A percentile compares a stretch with the other conserved stretches of the same genome.
These are phyloP conservation scores for Brachyptera risi DNA, from an alignment of 2,888 invertebrate species.

Conservation along the genomic window DNA sequence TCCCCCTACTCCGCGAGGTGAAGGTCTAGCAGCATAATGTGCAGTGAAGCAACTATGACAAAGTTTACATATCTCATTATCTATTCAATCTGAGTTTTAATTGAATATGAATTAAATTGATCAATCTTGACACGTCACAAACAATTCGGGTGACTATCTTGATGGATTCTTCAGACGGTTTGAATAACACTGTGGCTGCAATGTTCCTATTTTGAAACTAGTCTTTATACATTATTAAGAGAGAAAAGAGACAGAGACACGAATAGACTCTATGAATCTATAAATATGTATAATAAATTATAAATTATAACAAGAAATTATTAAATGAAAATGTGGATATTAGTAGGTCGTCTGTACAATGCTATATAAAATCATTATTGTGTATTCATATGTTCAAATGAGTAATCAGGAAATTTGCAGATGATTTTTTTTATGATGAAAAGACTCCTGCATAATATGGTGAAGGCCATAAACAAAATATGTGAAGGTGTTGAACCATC, in stretches of 20 bases:
- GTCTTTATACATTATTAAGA: conserved; percentile 38
- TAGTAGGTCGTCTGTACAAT: conserved; percentile 14
- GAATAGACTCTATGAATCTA: conserved; percentile 14
- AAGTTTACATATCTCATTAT: conserved; percentile 28
- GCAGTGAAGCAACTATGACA: not conserved
- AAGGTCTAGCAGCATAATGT: conserved; percentile 66
- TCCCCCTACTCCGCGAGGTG: conserved; percentile 56
- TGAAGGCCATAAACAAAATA: too few species aligned
- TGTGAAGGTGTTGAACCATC: too few species aligned
- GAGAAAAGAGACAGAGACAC: conserved; percentile 22
- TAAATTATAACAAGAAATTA: conserved; percentile 6
- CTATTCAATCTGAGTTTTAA: conserved; percentile 25
- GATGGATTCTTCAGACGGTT: conserved; percentile 24
- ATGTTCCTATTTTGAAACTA: conserved; percentile 53
- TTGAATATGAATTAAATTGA: conserved; percentile 16
- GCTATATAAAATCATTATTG: not conserved
- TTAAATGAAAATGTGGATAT: conserved; percentile 11
- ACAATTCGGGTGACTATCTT: conserved; percentile 20
- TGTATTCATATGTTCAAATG: too few species aligned
- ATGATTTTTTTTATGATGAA: not conserved
- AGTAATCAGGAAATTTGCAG: conserved; percentile 3
- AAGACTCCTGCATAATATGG: not conserved
- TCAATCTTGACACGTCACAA: conserved; percentile 5
- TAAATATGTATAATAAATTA: conserved; percentile 16
- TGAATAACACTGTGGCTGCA: conserved; percentile 37